Evolutionary conservation across 1,140 invertebrate species (phyloP).

Genomic region (Globodera rostochiensis): DNA sequence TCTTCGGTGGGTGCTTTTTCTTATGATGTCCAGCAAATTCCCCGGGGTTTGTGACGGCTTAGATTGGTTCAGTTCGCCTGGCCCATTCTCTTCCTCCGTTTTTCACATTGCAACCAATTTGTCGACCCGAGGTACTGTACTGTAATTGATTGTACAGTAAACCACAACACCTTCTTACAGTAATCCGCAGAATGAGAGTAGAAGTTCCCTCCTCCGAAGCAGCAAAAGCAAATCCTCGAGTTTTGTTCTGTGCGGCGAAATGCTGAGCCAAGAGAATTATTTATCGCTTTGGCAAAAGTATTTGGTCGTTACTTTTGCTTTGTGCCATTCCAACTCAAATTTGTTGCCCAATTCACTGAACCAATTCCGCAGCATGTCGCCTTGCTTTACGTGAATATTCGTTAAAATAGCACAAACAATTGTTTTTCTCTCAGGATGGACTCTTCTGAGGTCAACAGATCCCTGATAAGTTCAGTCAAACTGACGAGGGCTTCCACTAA

Average conservation of each 20-base stretch:
- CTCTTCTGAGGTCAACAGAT: conserved; percentile 19
- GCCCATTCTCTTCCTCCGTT: conserved; percentile 87
- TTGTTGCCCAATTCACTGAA: conserved; percentile 30
- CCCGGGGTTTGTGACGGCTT: no score
- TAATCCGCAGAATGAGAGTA: conserved; percentile 92
- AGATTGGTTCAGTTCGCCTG: conserved; percentile 76
- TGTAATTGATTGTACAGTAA: conserved; percentile 28
- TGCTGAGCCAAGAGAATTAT: conserved; percentile 63
- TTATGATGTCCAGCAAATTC: background rate
- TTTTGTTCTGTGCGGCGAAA: conserved; percentile 57
- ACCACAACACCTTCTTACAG: conserved; percentile 50
- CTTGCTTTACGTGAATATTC: conserved; percentile 19
- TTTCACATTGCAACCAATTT: conserved; percentile 85
- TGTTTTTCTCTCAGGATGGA: background rate
- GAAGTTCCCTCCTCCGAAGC: conserved; percentile 83
- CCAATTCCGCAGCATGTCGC: conserved; percentile 53
- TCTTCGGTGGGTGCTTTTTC: conserved; percentile 65
- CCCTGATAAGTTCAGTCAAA: conserved; percentile 37
- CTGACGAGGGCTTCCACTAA: conserved; percentile 41
- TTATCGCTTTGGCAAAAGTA: conserved; percentile 64
- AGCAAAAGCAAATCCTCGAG: conserved; percentile 66
- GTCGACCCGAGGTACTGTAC: conserved; percentile 81
- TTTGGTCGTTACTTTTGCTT: conserved; percentile 59
- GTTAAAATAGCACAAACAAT: background rate
- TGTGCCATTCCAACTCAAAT: conserved; percentile 51